These are phyloP conservation scores for Hymenopus coronatus DNA, from an alignment of 2,888 invertebrate genomes.

Conservation along the genomic window DNA sequence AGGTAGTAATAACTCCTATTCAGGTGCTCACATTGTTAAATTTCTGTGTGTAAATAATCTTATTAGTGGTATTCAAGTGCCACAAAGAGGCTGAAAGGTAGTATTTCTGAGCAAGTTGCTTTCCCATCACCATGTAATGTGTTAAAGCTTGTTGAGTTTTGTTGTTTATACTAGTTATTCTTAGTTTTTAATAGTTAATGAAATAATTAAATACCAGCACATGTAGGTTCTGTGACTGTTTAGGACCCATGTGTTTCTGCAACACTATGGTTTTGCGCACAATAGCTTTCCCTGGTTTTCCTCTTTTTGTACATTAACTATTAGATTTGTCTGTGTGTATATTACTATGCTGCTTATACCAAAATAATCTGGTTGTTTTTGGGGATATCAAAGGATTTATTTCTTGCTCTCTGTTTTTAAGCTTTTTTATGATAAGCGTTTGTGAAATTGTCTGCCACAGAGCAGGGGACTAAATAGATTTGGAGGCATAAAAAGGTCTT, in stretches of 20 bases:
- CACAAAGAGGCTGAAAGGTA: not conserved
- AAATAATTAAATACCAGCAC: not conserved
- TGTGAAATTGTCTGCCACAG: not conserved
- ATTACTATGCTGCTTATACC: slow-evolving; percentile 18
- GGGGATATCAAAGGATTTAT: not conserved
- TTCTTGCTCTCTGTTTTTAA: not conserved
- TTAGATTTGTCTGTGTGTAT: not conserved
- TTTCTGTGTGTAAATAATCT: not conserved
- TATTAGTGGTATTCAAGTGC: not conserved
- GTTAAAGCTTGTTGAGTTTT: not conserved
- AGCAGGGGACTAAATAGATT: not conserved
- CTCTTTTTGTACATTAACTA: not conserved
- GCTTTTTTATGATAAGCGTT: not conserved
- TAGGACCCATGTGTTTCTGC: not conserved
- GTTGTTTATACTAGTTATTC: not conserved
- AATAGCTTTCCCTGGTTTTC: not conserved
- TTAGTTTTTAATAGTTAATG: not conserved
- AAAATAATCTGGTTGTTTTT: slow-evolving; percentile 20
- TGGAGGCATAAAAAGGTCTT: not conserved
- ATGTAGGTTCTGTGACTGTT: not conserved
- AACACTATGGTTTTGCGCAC: not conserved
- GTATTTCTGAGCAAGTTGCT: not conserved
- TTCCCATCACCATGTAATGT: not conserved
- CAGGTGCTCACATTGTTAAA: not conserved
- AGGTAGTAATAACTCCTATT: not conserved